Evolutionary conservation across 2,888 invertebrate genomes (phyloP), one percentile per base, ranked within the genome.

Genomic region (Callinectes sapidus): DNA sequence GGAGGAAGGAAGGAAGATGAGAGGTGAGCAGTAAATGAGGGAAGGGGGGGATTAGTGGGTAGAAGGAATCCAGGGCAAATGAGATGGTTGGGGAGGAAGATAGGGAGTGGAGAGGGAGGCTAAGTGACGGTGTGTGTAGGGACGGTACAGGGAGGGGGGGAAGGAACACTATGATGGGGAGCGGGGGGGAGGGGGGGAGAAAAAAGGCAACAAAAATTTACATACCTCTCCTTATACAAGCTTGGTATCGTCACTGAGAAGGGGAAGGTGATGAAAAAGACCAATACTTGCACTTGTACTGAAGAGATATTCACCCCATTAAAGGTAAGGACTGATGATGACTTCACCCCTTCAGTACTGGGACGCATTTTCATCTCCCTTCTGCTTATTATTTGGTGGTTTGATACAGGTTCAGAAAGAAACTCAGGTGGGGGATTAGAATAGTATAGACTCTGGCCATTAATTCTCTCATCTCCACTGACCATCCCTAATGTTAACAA

Each of bases 81-180:
- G 81, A 81, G 32, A 81, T 81, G 81, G 81, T 81, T 81, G 81
- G 81, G 35, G 35, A 18, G 81, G 81, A 81, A 81, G 81, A 81
- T 81, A 81, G 81, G 81, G 35, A 81, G 81, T 35, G 81, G 81
- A 16, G 35, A 35, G 32, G 81, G 18, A 28, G 35, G 35, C 18
- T 81, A 81, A 35, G 81, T 81, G 13, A 35, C 14, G 32, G 35
- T 81, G 35, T 32, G 71, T 71, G 71, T 71, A 28, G 23, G 71
- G 23, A 23, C 23, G 81, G n/a, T 35, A 16, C 28, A n/a, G 71
- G 28, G 6, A 28, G 28, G 28, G 71, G 28, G 28, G 71, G n/a
- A 77, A 28, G 28, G 71, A 61, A 77, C 28, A 77, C 10, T n/a
- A n/a, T n/a, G n/a, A n/a, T n/a, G n/a, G n/a, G n/a, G n/a, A n/a